Percentiles rank a stretch among this genome's conserved stretches.
Conservation (phyloP, 2,113 vertebrate genomes). For the Aythya baeri region DNA sequence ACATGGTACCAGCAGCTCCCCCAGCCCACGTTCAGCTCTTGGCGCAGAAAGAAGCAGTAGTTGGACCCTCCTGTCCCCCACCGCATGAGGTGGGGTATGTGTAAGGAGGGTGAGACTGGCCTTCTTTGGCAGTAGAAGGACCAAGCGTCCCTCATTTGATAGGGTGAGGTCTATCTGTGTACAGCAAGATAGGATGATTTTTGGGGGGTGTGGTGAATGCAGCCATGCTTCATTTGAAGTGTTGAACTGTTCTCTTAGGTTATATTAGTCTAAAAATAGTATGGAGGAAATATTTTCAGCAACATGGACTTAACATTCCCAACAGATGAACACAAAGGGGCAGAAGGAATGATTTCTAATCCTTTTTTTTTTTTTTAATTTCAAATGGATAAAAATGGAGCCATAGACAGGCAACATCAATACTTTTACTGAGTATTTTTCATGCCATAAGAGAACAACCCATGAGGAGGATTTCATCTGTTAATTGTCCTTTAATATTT, state of each 20-base stretch:
- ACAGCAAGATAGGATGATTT: background rate
- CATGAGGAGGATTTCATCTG: background rate
- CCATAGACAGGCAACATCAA: background rate
- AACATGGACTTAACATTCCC: background rate
- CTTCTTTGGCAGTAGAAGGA: background rate
- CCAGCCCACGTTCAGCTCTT: rapidly evolving
- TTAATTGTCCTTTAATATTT: conserved; percentile 1
- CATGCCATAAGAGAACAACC: background rate
- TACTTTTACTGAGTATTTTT: background rate
- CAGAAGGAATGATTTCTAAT: background rate
- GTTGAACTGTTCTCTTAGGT: background rate
- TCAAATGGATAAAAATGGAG: background rate
- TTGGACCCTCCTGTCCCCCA: background rate
- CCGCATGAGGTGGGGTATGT: no score
- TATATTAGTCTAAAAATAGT: background rate
- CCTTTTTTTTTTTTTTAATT: background rate
- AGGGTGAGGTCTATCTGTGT: background rate
- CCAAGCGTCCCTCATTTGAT: background rate
- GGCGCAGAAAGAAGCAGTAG: no score
- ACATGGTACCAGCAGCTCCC: background rate
- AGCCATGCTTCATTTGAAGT: background rate
- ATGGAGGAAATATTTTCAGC: background rate
- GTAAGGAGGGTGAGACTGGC: background rate
- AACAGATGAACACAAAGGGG: background rate
- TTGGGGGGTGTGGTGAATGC: background rate